Percentiles rank a stretch among this genome's conserved stretches.
These are phyloP conservation scores for Pinna nobilis DNA, from an alignment of 1,140 invertebrate species.

Conservation along the genomic window DNA sequence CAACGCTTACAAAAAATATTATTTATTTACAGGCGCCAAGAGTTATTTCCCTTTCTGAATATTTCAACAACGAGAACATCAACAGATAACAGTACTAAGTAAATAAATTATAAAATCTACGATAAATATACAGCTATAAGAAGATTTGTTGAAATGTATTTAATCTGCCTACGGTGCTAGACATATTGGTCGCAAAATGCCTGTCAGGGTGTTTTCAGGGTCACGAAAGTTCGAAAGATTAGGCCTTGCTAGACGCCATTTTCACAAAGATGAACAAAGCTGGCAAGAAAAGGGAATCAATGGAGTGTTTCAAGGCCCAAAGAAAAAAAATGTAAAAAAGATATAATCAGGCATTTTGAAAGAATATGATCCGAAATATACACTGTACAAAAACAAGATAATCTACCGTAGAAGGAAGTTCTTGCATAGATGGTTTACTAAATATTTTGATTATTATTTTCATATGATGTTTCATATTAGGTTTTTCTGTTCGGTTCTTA, in stretches of 20 bases:
- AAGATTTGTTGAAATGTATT: too few species aligned
- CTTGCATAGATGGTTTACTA: conserved; percentile 1
- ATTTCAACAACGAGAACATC: too few species aligned
- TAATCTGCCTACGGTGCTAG: too few species aligned
- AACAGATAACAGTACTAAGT: too few species aligned
- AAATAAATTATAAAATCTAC: too few species aligned
- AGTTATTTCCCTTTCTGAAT: too few species aligned
- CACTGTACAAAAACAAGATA: conserved; percentile 9
- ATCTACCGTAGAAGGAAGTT: conserved; percentile 7
- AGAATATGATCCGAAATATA: background rate
- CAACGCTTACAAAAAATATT: too few species aligned
- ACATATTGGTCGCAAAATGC: too few species aligned
- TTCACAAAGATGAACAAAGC: conserved; percentile 12
- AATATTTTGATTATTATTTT: background rate
- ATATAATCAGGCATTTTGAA: background rate
- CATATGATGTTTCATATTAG: conserved; percentile 18
- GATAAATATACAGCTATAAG: too few species aligned
- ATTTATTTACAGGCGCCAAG: too few species aligned
- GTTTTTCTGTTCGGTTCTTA: background rate
- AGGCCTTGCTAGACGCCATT: conserved; percentile 6
- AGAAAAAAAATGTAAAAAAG: background rate
- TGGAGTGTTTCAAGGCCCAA: conserved; percentile 16
- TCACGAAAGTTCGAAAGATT: conserved; percentile 21
- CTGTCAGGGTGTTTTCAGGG: conserved; percentile 1
- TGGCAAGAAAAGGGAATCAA: conserved; percentile 5